Evolutionary conservation across 2,113 vertebrate genomes (phyloP).

Genomic region (Anolis carolinensis): DNA sequence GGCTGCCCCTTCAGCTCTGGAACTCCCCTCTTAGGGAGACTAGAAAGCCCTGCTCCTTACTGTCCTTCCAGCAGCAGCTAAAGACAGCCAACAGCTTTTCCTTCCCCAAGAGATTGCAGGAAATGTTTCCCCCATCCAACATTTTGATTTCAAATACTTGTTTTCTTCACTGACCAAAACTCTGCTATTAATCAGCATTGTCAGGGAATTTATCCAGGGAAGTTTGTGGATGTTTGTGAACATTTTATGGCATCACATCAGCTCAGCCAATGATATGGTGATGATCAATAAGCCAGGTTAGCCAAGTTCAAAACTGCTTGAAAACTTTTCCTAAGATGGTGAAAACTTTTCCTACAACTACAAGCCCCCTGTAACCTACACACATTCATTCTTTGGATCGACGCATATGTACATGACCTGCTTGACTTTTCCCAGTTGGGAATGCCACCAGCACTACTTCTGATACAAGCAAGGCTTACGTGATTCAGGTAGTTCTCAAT

Average conservation of each 20-base stretch:
- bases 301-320: background rate
- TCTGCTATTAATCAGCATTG: background rate
- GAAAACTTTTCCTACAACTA: too few relatives aligned
- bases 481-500: conserved; percentile 85
- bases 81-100: background rate
- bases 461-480: conserved; percentile 68
- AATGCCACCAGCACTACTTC: background rate
- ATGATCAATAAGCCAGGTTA: background rate
- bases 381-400: background rate
- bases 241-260: background rate
- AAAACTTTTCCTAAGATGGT: background rate
- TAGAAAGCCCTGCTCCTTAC: too few relatives aligned
- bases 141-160: background rate
- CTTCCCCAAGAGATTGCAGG: background rate
- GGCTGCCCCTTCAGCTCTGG: too few relatives aligned
- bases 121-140: background rate
- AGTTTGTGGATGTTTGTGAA: background rate
- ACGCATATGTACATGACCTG: background rate
- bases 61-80: too few relatives aligned
- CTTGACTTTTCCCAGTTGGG: background rate
- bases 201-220: background rate
- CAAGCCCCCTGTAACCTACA: background rate
- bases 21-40: too few relatives aligned
- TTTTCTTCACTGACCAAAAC: background rate
- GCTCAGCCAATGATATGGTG: background rate